Conservation (phyloP, 2,797 vertebrate genomes). For the Cyprinodon diabolis region DNA sequence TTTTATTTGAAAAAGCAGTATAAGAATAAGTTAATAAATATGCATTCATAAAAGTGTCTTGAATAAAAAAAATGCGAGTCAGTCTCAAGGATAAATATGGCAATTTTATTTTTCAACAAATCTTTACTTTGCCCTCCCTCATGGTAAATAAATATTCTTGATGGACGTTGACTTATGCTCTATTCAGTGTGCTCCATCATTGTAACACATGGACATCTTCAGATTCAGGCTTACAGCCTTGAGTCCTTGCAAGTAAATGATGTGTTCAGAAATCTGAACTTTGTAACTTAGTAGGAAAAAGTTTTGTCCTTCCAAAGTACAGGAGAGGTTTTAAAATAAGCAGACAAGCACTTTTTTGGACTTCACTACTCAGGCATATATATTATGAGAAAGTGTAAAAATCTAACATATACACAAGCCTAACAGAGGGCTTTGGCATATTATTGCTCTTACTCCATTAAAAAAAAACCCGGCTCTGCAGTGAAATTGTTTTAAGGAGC, state of each 20-base stretch:
- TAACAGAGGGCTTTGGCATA: slow-evolving; percentile 18
- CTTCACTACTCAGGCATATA: slow-evolving; percentile 7
- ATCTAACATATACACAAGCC: slow-evolving; percentile 18
- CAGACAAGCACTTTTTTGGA: slow-evolving; percentile 6
- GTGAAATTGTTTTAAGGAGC: slow-evolving; percentile 56
- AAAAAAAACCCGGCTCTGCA: slow-evolving; percentile 28
- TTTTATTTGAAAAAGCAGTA: background rate
- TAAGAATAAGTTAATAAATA: background rate
- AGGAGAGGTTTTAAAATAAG: background rate
- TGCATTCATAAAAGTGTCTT: background rate
- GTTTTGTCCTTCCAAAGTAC: slow-evolving; percentile 14
- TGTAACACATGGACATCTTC: slow-evolving; percentile 17
- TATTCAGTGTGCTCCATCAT: slow-evolving; percentile 15
- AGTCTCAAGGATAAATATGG: background rate
- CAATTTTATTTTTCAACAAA: slow-evolving; percentile 12
- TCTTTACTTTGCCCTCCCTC: background rate
- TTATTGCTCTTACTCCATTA: slow-evolving; percentile 58
- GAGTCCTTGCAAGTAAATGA: slow-evolving; percentile 13
- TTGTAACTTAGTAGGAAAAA: slow-evolving; percentile 23
- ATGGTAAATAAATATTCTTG: slow-evolving; percentile 3
- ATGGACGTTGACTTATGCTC: slow-evolving; percentile 8
- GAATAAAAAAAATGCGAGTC: accelerated
- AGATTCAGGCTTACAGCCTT: slow-evolving; percentile 9
- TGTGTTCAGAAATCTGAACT: slow-evolving; percentile 9
- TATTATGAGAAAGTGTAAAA: slow-evolving; percentile 25